phyloP scores from a whole-genome alignment of 2,888 invertebrate species.

The Melipona beecheii region DNA sequence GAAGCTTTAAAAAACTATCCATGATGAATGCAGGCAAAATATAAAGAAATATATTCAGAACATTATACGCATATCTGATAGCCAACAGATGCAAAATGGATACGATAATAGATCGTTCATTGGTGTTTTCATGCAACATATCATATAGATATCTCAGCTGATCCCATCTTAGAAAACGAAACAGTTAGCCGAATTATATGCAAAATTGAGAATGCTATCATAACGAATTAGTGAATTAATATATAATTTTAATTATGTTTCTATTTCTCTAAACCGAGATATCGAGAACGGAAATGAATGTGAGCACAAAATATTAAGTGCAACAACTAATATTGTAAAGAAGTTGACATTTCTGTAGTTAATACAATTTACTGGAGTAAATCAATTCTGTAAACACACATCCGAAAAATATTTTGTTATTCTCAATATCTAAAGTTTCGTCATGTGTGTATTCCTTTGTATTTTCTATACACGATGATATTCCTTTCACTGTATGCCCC shows the following conservation, averaged over 20 bases:
- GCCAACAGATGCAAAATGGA: neutral
- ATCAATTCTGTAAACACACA: too few relatives aligned
- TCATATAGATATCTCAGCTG: neutral
- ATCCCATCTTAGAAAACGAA: neutral
- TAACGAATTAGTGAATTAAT: neutral
- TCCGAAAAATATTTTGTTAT: too few relatives aligned
- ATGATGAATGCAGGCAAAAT: neutral
- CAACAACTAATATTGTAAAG: too few relatives aligned
- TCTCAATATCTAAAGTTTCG: too few relatives aligned
- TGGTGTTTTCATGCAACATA: rapidly evolving
- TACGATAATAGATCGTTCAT: neutral
- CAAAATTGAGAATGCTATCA: neutral
- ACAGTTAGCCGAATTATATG: neutral
- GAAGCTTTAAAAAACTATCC: neutral
- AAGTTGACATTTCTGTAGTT: too few relatives aligned
- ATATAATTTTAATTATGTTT: neutral
- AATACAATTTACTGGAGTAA: too few relatives aligned
- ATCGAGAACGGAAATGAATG: neutral
- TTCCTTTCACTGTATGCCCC: too few relatives aligned
- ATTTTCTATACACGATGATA: too few relatives aligned
- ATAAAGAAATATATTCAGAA: neutral
- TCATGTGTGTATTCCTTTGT: too few relatives aligned
- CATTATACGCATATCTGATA: neutral
- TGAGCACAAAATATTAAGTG: too few relatives aligned
- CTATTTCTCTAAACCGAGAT: neutral